Percentiles rank a stretch among this genome's conserved stretches.
phyloP scores from a whole-genome alignment of 2,888 invertebrate species.

The Zaprionus lineosus region DNA sequence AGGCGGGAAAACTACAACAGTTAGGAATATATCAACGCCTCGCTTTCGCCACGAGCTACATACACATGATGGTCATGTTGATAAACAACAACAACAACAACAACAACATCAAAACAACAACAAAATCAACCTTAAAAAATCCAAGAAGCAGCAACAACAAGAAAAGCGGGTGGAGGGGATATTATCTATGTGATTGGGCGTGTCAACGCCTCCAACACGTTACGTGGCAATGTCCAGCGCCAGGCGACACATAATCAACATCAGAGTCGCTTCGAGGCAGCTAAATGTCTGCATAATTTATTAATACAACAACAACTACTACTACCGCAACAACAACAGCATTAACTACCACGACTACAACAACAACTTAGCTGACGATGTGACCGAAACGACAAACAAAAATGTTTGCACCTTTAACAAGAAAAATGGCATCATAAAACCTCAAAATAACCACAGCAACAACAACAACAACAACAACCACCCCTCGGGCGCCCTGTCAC shows the following conservation, averaged over 20 bases:
- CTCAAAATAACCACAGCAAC: constrained; percentile 22
- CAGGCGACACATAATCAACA: constrained; percentile 48
- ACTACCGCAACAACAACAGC: not conserved
- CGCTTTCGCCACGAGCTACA: constrained; percentile 19
- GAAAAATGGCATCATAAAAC: constrained; percentile 62
- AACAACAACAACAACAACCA: constrained; percentile 19
- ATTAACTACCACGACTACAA: constrained; percentile 19
- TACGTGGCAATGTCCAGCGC: constrained; percentile 46
- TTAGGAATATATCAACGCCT: constrained; percentile 51
- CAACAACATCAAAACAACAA: constrained; percentile 13
- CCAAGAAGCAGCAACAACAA: constrained; percentile 9
- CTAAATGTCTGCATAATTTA: constrained; percentile 73
- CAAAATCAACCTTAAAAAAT: constrained; percentile 12
- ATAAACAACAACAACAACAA: constrained; percentile 16
- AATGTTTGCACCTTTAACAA: constrained; percentile 57
- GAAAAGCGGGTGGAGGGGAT: constrained; percentile 16
- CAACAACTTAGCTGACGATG: constrained; percentile 1
- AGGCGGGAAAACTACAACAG: constrained; percentile 48
- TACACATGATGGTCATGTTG: constrained; percentile 46
- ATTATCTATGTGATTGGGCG: constrained; percentile 28
- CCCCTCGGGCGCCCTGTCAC: too few relatives aligned
- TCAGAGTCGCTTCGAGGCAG: constrained; percentile 22
- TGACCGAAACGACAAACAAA: constrained; percentile 15
- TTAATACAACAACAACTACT: constrained; percentile 45
- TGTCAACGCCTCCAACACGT: constrained; percentile 57